phyloP scores from a whole-genome alignment of 2,888 invertebrate genomes.

The Acanthosepion lycidas region DNA sequence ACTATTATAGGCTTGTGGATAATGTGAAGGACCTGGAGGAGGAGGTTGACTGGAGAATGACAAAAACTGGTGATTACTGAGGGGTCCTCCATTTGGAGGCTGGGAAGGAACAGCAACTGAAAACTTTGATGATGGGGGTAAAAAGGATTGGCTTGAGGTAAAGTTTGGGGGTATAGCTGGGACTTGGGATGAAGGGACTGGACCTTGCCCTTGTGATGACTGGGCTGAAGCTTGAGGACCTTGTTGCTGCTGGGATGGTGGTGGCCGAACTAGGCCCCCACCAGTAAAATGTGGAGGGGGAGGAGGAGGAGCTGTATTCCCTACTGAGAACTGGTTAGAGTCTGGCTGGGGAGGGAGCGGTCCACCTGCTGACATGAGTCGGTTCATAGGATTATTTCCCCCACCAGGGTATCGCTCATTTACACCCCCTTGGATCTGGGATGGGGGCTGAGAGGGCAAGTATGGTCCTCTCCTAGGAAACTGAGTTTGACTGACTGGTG shows the following conservation, averaged over 20 bases:
- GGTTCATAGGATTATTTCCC: conserved; percentile 2
- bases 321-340: not conserved
- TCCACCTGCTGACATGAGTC: not conserved
- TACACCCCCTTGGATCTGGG: conserved; percentile 41
- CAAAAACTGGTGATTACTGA: conserved; percentile 48
- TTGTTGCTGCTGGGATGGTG: conserved; percentile 44
- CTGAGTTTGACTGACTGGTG: conserved; percentile 37
- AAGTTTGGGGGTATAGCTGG: conserved; percentile 35
- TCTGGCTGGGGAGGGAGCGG: conserved; percentile 15
- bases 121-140: conserved; percentile 43
- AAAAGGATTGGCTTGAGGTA: conserved; percentile 24
- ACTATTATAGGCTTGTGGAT: not conserved
- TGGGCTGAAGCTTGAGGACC: conserved; percentile 46
- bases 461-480: conserved; percentile 46
- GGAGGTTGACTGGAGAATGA: not conserved
- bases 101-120: conserved; percentile 48
- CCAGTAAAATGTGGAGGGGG: conserved; percentile 51
- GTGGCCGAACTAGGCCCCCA: conserved; percentile 51
- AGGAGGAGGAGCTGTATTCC: conserved; percentile 51
- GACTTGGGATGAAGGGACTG: conserved; percentile 51
- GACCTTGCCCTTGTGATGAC: conserved; percentile 47
- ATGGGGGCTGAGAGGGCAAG: conserved; percentile 37
- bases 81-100: conserved; percentile 44
- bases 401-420: conserved; percentile 38
- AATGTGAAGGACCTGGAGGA: conserved; percentile 38